Conservation (phyloP, 2,888 invertebrate species). For the Amphipoea oculea region DNA sequence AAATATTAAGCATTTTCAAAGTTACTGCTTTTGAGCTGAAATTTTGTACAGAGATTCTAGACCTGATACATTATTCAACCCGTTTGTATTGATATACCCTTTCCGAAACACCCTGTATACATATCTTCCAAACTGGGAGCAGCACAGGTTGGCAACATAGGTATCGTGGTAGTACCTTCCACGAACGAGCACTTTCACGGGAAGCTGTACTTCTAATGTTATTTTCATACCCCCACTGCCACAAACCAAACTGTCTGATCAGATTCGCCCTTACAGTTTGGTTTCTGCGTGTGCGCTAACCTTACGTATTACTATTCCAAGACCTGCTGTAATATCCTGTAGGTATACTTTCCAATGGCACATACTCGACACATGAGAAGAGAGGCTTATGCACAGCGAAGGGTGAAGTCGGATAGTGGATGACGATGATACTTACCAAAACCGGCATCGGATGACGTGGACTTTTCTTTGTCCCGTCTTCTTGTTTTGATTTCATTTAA, state of each 20-base stretch:
- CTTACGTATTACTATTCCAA: not conserved
- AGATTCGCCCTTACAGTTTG: not conserved
- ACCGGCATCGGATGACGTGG: conserved; percentile 26
- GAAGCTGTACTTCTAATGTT: not conserved
- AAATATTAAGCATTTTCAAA: too few species aligned
- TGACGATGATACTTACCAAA: conserved; percentile 16
- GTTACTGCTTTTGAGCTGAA: too few species aligned
- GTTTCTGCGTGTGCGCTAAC: not conserved
- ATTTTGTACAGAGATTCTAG: too few species aligned
- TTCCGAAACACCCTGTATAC: too few species aligned
- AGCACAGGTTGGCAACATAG: not conserved
- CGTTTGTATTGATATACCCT: too few species aligned
- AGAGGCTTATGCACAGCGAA: not conserved
- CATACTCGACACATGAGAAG: not conserved
- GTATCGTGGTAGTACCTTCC: not conserved
- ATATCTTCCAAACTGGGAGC: not conserved
- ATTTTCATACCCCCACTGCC: too few species aligned
- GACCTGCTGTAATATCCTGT: not conserved
- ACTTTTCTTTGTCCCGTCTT: conserved; percentile 8
- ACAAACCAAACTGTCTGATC: not conserved
- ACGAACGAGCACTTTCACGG: not conserved
- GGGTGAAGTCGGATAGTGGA: not conserved
- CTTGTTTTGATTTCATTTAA: conserved; percentile 20
- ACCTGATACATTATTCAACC: too few species aligned
- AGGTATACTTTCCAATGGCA: too few species aligned